Conservation (phyloP, 2,113 vertebrate genomes). For the Mesocricetus auratus region DNA sequence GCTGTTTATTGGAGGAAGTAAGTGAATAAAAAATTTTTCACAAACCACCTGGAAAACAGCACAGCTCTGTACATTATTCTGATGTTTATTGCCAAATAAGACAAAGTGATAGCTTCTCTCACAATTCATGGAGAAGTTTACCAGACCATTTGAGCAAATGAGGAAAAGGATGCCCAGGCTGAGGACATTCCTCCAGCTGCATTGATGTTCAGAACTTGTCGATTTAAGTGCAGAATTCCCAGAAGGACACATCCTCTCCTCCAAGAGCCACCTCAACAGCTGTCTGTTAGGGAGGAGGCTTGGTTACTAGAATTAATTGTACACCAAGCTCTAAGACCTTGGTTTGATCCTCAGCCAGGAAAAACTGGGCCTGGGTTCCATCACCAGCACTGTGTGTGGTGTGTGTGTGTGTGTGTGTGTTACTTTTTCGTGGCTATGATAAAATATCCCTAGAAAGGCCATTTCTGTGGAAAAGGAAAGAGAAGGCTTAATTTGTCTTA, state of each 20-base stretch:
- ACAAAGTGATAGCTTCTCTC: neutral
- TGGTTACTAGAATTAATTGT: neutral
- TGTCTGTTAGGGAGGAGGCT: neutral
- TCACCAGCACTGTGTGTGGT: neutral
- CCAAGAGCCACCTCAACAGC: neutral
- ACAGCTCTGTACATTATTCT: neutral
- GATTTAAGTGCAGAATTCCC: neutral
- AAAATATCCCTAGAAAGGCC: neutral
- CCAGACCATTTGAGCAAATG: neutral
- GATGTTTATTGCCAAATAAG: neutral
- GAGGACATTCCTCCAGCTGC: neutral
- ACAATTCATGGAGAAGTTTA: neutral
- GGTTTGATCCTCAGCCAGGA: too few relatives aligned
- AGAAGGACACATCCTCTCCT: neutral
- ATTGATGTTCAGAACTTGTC: neutral
- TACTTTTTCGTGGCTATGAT: neutral
- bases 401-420: neutral
- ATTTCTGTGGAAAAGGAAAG: neutral
- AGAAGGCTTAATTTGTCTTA: neutral
- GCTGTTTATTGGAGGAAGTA: constrained; percentile 1
- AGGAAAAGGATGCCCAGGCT: neutral
- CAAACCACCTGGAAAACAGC: neutral
- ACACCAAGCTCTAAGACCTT: neutral
- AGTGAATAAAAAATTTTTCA: neutral
- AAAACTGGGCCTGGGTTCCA: neutral